These are phyloP conservation scores for Stercorarius parasiticus DNA, from an alignment of 2,113 vertebrate genomes.

Conservation along the genomic window DNA sequence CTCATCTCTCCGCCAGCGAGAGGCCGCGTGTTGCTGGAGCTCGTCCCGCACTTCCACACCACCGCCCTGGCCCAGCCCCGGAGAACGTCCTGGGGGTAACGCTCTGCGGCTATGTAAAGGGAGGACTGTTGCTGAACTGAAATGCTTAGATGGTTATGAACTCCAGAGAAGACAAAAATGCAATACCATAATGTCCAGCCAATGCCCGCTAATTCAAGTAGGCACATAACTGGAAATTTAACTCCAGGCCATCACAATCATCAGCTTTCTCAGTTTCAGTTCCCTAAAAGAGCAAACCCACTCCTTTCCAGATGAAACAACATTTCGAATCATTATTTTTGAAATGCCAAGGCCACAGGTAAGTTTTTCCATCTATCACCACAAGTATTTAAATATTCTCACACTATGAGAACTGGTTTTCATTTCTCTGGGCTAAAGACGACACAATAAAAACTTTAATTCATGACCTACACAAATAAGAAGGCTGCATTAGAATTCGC, in stretches of 20 bases:
- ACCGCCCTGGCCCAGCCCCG: fast-evolving
- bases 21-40: not conserved
- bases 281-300: constrained; percentile 10
- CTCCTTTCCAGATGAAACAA: not conserved
- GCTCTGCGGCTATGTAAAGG: not conserved
- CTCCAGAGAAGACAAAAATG: not conserved
- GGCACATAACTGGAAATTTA: not conserved
- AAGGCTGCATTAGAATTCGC: not conserved
- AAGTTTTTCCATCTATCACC: not conserved
- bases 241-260: constrained; percentile 13
- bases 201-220: not conserved
- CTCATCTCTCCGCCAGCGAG: not conserved
- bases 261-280: not conserved
- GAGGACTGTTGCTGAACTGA: not conserved
- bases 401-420: not conserved
- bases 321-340: not conserved
- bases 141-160: not conserved
- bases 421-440: not conserved
- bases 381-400: not conserved
- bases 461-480: not conserved
- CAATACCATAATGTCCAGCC: not conserved
- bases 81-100: not conserved
- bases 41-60: not conserved
- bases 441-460: not conserved
- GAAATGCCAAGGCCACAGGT: not conserved